These are phyloP conservation scores for Himalopsyche japonica DNA, from an alignment of 2,888 invertebrate species.

Conservation along the genomic window DNA sequence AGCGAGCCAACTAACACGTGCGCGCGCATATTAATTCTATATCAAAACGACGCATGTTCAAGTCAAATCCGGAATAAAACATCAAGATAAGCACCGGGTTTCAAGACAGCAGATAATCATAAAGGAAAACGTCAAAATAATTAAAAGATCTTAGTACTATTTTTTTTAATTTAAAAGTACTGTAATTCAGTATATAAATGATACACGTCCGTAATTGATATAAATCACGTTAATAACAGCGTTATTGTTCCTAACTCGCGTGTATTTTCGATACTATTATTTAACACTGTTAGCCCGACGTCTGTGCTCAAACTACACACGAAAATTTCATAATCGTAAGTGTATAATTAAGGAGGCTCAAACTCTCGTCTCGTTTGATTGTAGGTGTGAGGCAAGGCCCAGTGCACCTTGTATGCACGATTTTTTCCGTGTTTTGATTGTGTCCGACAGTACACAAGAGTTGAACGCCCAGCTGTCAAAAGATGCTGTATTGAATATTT, in stretches of 20 bases:
- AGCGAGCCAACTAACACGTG: no score
- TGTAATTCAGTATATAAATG: no score
- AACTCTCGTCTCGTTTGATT: background rate
- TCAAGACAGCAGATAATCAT: no score
- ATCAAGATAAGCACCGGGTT: no score
- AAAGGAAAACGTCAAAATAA: no score
- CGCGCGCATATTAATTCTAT: no score
- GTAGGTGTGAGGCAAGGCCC: background rate
- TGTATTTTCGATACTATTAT: background rate
- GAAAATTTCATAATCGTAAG: background rate
- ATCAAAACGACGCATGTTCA: no score
- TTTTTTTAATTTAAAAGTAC: no score
- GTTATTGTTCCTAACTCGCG: background rate
- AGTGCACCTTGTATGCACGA: background rate
- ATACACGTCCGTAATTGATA: background rate
- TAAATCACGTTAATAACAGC: background rate
- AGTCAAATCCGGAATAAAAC: no score
- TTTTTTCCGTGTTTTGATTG: background rate
- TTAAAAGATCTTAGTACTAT: no score
- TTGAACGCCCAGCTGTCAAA: background rate
- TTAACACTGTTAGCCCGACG: background rate
- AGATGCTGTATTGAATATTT: background rate
- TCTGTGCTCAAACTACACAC: background rate
- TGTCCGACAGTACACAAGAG: background rate
- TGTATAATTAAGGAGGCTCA: background rate